phyloP scores from a whole-genome alignment of 2,797 vertebrate species.

The Bryconaethiops microstoma region DNA sequence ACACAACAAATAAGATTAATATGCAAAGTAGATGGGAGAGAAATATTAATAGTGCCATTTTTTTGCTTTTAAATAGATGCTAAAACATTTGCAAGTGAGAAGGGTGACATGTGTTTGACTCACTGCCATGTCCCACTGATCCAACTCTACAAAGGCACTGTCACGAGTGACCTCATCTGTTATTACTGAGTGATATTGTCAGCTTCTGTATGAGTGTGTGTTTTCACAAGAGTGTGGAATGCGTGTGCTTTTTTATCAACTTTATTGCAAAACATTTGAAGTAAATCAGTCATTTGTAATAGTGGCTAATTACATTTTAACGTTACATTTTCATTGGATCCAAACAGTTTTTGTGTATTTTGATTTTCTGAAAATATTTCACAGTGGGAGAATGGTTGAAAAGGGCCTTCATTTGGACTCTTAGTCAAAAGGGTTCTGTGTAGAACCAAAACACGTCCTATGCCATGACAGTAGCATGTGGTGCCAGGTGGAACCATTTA shows the following conservation, averaged over 20 bases:
- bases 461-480: no score
- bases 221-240: background rate
- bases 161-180: slow-evolving; percentile 37
- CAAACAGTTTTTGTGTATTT: slow-evolving; percentile 4
- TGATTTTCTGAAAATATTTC: slow-evolving; percentile 36
- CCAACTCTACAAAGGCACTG: slow-evolving; percentile 32
- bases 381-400: background rate
- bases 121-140: slow-evolving; percentile 50
- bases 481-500: slow-evolving; percentile 12
- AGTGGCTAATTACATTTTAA: background rate
- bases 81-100: slow-evolving; percentile 62
- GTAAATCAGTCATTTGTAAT: background rate
- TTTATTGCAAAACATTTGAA: background rate
- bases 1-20: slow-evolving; percentile 73
- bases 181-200: slow-evolving; percentile 35
- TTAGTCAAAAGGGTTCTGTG: no score
- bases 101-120: slow-evolving; percentile 59
- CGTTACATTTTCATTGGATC: background rate
- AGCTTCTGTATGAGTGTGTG: background rate
- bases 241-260: background rate
- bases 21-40: slow-evolving; percentile 65
- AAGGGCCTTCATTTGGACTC: no score
- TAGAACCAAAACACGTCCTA: no score
- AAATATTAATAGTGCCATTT: slow-evolving; percentile 59
- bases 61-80: slow-evolving; percentile 64